A percentile compares a stretch with the other conserved stretches of the same genome.
Evolutionary conservation across 92 coral and sea anemone species (phyloP).

Genomic region (Bergia puertoricense): DNA sequence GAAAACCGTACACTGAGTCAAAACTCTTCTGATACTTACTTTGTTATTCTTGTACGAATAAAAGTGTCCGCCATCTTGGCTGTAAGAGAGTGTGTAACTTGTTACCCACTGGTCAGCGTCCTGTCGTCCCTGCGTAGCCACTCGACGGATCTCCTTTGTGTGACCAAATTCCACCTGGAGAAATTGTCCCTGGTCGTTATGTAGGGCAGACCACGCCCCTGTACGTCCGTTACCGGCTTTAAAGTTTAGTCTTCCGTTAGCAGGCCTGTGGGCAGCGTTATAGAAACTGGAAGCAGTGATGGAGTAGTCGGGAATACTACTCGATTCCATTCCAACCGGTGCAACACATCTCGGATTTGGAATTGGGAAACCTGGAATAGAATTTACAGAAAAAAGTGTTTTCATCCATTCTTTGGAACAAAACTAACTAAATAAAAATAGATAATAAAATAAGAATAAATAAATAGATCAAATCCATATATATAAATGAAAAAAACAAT

Average conservation of each 20-base stretch:
- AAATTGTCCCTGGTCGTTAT: conserved; percentile 12
- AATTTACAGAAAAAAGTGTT: no score
- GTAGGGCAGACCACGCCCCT: conserved; percentile 12
- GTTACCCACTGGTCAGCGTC: conserved; percentile 28
- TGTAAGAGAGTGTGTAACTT: conserved; percentile 17
- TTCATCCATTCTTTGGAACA: no score
- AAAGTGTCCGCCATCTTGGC: conserved; percentile 18
- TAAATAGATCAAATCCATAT: no score
- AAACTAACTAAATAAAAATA: no score
- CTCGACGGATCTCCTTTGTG: neutral
- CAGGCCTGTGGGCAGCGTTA: neutral
- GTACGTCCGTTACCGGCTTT: conserved; percentile 11
- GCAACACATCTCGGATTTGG: neutral
- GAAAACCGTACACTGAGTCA: neutral
- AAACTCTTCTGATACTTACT: conserved; percentile 1
- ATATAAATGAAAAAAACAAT: no score
- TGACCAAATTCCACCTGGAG: conserved; percentile 23
- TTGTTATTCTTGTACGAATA: neutral
- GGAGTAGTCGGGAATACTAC: neutral
- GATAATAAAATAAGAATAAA: no score
- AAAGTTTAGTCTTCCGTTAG: conserved; percentile 18
- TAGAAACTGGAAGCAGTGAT: conserved; percentile 6
- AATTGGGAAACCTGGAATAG: neutral
- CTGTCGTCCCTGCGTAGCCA: conserved; percentile 27
- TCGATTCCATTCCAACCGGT: conserved; percentile 3